These are phyloP conservation scores for Perca schrenkii DNA, from an alignment of 2,113 vertebrate species.

Conservation along the genomic window DNA sequence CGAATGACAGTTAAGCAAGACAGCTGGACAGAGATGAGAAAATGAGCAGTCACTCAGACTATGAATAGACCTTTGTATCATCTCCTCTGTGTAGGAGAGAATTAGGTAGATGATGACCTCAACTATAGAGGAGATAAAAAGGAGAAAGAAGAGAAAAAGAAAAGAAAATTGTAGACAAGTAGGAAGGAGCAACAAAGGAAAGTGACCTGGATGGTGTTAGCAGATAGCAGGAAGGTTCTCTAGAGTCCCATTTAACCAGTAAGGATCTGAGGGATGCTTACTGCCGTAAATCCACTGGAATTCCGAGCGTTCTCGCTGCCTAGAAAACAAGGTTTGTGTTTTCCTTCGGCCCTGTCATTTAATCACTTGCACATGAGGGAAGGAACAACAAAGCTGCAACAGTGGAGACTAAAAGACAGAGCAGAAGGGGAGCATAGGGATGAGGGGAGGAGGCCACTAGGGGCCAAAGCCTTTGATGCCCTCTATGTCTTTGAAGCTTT, in stretches of 20 bases:
- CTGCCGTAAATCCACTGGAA: conserved; percentile 73
- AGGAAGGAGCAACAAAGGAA: conserved; percentile 18
- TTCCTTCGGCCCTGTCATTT: conserved; percentile 70
- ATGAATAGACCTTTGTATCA: conserved; percentile 79
- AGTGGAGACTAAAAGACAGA: conserved; percentile 45
- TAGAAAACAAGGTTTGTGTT: conserved; percentile 79
- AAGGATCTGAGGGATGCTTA: conserved; percentile 64
- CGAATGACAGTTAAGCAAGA: conserved; percentile 74
- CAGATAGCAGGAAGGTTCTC: conserved; percentile 55
- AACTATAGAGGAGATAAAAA: neutral
- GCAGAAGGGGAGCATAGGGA: conserved; percentile 41
- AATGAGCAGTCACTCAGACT: conserved; percentile 71
- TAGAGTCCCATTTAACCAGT: conserved; percentile 69
- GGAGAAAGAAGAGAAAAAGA: conserved; percentile 7
- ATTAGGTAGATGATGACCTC: neutral
- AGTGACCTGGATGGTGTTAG: conserved; percentile 37
- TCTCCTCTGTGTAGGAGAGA: conserved; percentile 36
- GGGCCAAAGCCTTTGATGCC: conserved; percentile 71
- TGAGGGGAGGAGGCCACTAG: conserved; percentile 53
- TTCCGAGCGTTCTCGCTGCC: conserved; percentile 67
- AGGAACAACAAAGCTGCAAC: conserved; percentile 67
- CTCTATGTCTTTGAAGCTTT: conserved; percentile 60
- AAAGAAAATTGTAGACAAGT: conserved; percentile 13
- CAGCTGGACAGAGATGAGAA: conserved; percentile 68
- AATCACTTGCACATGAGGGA: conserved; percentile 81